Base-by-base conservation (phyloP, 2,113 vertebrate genomes). In the Gasterosteus aculeatus region DNA sequence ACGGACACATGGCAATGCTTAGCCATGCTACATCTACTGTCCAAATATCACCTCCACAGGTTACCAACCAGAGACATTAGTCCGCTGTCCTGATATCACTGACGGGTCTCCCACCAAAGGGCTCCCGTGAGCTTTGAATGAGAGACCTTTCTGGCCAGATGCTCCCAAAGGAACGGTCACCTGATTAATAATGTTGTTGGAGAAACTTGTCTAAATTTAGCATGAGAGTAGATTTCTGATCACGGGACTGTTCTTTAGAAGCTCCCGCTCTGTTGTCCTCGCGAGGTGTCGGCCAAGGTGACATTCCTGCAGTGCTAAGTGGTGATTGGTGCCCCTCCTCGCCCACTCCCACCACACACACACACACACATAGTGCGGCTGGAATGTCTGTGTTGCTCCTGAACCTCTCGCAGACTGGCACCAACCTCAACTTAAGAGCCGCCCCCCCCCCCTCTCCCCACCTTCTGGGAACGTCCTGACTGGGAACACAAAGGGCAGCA, bases 1-100 rank as follows among this genome's bases (percentile, higher is more conserved):
- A 69, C n/a, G 44, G 76, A 92, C 91, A 91, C 90, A 91, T 92
- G 92, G 90, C 86, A 89, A 83, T 71, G 82, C 86, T 93, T 88
- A 93, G 86, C 78, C 82, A 87, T 82, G 82, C 83, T 87, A 89
- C 88, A 90, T 87, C 86, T 87, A 79, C 82, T 74, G 74, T 84
- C 88, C 71, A 87, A 86, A 84, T 72, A 88, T 89, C 89, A 90
- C 85, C 83, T 90, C 85, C 65, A 78, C 70, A 70, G 88, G 87
- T 88, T 62, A 73, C 64, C 81, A 70, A 90, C 85, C 78, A 78
- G 29, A 81, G 69, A 81, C 67, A 72, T 81, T 54, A 12, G 75
- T 72, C 70, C 72, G 74, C 49, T 11, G 15, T 19, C 35, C 35
- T 38, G 1, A 38, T 38, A 3, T 38, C 35, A 38, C 35, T 57